Percentiles rank a stretch among this genome's conserved stretches.
phyloP scores from a whole-genome alignment of 1,140 invertebrate genomes.

The Acromyrmex echinatior region DNA sequence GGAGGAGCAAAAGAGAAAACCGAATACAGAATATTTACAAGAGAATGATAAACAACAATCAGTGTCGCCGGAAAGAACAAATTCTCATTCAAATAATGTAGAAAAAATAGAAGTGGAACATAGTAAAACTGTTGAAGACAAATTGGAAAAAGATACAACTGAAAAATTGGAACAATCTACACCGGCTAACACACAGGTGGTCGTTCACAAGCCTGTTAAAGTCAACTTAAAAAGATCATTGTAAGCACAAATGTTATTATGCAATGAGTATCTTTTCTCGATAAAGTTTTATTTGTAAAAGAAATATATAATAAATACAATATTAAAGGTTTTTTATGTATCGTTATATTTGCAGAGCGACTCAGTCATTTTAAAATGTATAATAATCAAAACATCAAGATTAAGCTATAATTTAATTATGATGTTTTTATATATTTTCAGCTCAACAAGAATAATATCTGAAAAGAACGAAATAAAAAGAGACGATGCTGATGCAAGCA shows the following conservation, averaged over 20 bases:
- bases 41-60: constrained; percentile 64
- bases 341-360: constrained; percentile 3
- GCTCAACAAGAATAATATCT: constrained; percentile 72
- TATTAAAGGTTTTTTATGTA: not conserved
- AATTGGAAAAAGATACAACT: constrained; percentile 57
- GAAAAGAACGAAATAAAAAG: constrained; percentile 76
- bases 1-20: constrained; percentile 60
- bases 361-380: not conserved
- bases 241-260: constrained; percentile 75
- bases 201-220: constrained; percentile 81
- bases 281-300: not conserved
- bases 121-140: constrained; percentile 68
- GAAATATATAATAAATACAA: not conserved
- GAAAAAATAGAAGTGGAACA: constrained; percentile 58
- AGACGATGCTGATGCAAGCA: constrained; percentile 67
- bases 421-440: constrained; percentile 55
- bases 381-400: not conserved
- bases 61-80: constrained; percentile 66
- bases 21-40: constrained; percentile 54
- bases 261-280: not conserved
- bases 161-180: constrained; percentile 71
- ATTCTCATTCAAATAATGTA: constrained; percentile 67
- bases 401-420: not conserved
- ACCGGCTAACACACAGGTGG: constrained; percentile 48
- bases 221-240: constrained; percentile 85